A percentile compares a stretch with the other conserved stretches of the same genome.
These are phyloP conservation scores for Malacosoma neustria DNA, from an alignment of 2,888 invertebrate species.

Conservation along the genomic window DNA sequence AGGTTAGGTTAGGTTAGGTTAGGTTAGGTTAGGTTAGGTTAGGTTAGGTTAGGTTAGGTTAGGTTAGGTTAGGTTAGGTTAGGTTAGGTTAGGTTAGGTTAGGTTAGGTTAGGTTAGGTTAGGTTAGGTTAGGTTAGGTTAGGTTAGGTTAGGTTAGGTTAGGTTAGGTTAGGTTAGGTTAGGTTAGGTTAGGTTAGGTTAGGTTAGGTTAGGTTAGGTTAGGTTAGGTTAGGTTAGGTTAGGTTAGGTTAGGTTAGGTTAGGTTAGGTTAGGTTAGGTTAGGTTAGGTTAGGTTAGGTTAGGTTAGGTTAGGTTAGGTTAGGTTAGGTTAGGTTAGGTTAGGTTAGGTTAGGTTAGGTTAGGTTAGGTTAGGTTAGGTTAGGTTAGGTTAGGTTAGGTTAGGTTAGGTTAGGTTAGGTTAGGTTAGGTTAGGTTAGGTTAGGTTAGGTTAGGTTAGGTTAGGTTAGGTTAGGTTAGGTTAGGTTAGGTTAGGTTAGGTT, in stretches of 20 bases:
- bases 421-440: slow-evolving; percentile 8
- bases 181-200: slow-evolving; percentile 5
- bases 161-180: slow-evolving; percentile 13
- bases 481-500: slow-evolving; percentile 11
- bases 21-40: slow-evolving; percentile 1
- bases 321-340: slow-evolving; percentile 6
- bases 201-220: slow-evolving; percentile 1
- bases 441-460: slow-evolving; percentile 5
- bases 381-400: slow-evolving; percentile 10
- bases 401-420: slow-evolving; percentile 7
- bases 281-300: slow-evolving; percentile 4
- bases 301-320: slow-evolving; percentile 3
- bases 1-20: slow-evolving; percentile 4
- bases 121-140: slow-evolving; percentile 13
- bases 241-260: slow-evolving; percentile 12
- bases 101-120: slow-evolving; percentile 6
- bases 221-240: slow-evolving; percentile 12
- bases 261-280: slow-evolving; percentile 12
- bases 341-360: slow-evolving; percentile 6
- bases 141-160: slow-evolving; percentile 12
- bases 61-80: slow-evolving; percentile 1
- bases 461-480: slow-evolving; percentile 9
- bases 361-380: slow-evolving; percentile 4
- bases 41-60: slow-evolving; percentile 2
- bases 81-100: slow-evolving; percentile 2